Conservation (phyloP, 2,888 invertebrate species). For the Phasia obesa region DNA sequence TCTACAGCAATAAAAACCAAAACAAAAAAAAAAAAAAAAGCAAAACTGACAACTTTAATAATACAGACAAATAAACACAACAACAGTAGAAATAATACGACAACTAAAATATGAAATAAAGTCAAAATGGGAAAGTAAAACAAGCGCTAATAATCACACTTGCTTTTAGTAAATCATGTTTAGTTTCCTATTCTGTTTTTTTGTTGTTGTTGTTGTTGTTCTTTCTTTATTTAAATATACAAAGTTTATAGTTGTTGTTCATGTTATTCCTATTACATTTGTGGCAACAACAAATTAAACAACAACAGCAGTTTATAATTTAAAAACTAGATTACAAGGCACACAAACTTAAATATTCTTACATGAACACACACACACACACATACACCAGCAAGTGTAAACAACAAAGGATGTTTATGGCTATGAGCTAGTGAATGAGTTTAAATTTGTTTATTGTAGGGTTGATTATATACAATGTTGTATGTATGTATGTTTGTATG, state of each 20-base stretch:
- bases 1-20: conserved; percentile 53
- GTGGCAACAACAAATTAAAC: conserved; percentile 53
- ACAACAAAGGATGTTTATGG: background rate
- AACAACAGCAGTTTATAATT: conserved; percentile 68
- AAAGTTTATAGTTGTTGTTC: too few relatives aligned
- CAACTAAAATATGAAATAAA: conserved; percentile 30
- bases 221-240: too few relatives aligned
- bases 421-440: conserved; percentile 9
- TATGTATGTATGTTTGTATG: background rate
- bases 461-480: conserved; percentile 2
- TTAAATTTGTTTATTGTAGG: conserved; percentile 44
- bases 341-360: conserved; percentile 8
- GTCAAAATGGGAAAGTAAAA: conserved; percentile 50
- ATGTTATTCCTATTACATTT: conserved; percentile 23
- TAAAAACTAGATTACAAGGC: conserved; percentile 47
- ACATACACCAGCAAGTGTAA: background rate
- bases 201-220: background rate
- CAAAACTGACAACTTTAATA: conserved; percentile 28
- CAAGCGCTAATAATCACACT: conserved; percentile 70
- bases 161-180: conserved; percentile 64
- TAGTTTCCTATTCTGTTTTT: background rate
- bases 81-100: conserved; percentile 3
- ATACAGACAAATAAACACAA: conserved; percentile 3
- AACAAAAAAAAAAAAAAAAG: background rate
- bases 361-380: background rate